These are phyloP conservation scores for Drosophila pallidifrons DNA, from an alignment of 1,140 invertebrate genomes.

Conservation along the genomic window DNA sequence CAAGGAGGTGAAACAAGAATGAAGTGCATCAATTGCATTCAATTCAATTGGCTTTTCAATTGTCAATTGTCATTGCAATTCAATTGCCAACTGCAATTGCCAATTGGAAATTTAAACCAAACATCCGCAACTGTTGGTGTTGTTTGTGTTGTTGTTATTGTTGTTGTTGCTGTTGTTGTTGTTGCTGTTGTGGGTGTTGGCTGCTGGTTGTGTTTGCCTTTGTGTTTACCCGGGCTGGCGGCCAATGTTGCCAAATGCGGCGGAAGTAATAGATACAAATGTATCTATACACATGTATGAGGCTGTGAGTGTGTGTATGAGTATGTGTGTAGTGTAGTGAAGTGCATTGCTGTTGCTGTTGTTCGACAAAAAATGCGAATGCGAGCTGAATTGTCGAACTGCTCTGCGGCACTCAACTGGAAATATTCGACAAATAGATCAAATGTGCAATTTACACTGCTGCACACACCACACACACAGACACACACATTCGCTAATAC, in stretches of 20 bases:
- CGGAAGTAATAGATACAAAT: slow-evolving; percentile 70
- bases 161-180: slow-evolving; percentile 15
- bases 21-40: slow-evolving; percentile 72
- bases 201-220: slow-evolving; percentile 36
- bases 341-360: slow-evolving; percentile 2
- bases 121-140: slow-evolving; percentile 47
- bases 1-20: slow-evolving; percentile 14
- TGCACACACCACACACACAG: slow-evolving; percentile 11
- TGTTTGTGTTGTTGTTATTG: slow-evolving; percentile 30
- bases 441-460: slow-evolving; percentile 46
- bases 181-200: slow-evolving; percentile 32
- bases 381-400: slow-evolving; percentile 41
- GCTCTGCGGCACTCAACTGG: slow-evolving; percentile 54
- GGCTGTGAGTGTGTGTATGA: not conserved
- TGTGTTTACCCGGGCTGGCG: slow-evolving; percentile 48
- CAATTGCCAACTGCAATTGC: slow-evolving; percentile 67
- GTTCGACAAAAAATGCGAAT: slow-evolving; percentile 8
- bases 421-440: slow-evolving; percentile 72
- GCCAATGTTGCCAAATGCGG: slow-evolving; percentile 64
- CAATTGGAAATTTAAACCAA: slow-evolving; percentile 76
- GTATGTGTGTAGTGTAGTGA: slow-evolving; percentile 3
- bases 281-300: slow-evolving; percentile 31
- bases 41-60: slow-evolving; percentile 77
- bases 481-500: not conserved
- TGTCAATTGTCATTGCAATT: slow-evolving; percentile 72